Conservation (phyloP, 2,113 vertebrate genomes). For the Ailuropoda melanoleuca region DNA sequence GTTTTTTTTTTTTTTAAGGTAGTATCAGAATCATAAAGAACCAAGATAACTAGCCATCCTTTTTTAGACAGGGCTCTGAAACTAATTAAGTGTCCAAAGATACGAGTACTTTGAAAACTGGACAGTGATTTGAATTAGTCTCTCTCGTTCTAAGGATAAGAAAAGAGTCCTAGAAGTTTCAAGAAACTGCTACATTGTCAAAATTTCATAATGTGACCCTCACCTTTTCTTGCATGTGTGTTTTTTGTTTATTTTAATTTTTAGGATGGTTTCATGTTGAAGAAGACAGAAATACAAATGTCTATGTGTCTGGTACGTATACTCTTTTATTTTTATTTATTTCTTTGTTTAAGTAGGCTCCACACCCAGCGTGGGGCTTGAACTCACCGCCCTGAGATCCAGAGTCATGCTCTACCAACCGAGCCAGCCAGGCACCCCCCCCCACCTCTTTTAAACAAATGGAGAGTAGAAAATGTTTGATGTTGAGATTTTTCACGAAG, state of each 20-base stretch:
- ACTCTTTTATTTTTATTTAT: neutral
- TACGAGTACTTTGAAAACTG: conserved; percentile 33
- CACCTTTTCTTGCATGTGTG: conserved; percentile 22
- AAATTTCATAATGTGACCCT: neutral
- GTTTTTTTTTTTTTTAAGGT: neutral
- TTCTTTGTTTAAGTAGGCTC: neutral
- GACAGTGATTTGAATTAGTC: conserved; percentile 32
- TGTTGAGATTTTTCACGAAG: conserved; percentile 5
- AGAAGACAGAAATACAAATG: conserved; percentile 95
- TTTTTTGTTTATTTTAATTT: conserved; percentile 67
- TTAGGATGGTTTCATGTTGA: conserved; percentile 97
- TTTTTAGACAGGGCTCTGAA: neutral
- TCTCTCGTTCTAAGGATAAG: conserved; percentile 31
- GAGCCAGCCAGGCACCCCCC: neutral
- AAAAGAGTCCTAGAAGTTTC: conserved; percentile 15
- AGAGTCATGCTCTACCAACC: neutral
- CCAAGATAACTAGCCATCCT: neutral
- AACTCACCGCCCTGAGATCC: neutral
- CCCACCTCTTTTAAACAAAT: neutral
- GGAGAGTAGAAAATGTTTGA: conserved; percentile 28
- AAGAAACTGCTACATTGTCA: conserved; percentile 22
- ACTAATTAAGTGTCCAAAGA: neutral
- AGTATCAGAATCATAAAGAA: neutral
- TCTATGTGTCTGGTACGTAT: conserved; percentile 95
- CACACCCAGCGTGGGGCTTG: neutral